A percentile compares a stretch with the other conserved stretches of the same genome.
phyloP scores from a whole-genome alignment of 2,797 vertebrate genomes.

The Sebastiscus albofasciatus region DNA sequence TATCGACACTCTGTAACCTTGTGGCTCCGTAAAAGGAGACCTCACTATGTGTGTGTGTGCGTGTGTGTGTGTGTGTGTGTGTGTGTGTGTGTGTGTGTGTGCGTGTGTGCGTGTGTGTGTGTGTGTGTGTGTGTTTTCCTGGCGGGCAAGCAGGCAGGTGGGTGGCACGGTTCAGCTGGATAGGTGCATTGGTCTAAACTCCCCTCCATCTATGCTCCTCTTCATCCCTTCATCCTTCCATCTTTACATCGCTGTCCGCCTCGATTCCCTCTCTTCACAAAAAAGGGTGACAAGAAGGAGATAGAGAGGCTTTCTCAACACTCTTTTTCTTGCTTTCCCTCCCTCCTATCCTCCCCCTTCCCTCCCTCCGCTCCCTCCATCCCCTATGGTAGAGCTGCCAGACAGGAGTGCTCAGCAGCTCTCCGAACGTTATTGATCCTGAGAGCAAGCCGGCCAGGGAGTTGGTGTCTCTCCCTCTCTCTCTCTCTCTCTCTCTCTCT shows the following conservation, averaged over 20 bases:
- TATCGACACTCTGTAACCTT: constrained; percentile 81
- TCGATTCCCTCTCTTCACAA: constrained; percentile 44
- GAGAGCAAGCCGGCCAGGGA: constrained; percentile 76
- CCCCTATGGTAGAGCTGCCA: constrained; percentile 77
- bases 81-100: constrained; percentile 35
- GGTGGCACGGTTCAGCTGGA: constrained; percentile 44
- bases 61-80: constrained; percentile 33
- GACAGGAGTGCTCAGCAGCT: constrained; percentile 82
- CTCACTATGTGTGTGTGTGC: constrained; percentile 30
- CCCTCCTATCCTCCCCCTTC: constrained; percentile 1
- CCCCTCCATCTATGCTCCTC: constrained; percentile 30
- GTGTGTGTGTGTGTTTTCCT: constrained; percentile 31
- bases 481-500: constrained; percentile 57
- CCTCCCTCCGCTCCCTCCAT: constrained; percentile 49
- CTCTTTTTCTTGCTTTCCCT: constrained; percentile 59
- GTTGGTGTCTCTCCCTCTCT: constrained; percentile 66
- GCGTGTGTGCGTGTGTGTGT: constrained; percentile 34
- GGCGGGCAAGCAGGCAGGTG: constrained; percentile 40
- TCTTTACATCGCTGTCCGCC: constrained; percentile 38
- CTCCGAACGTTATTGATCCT: constrained; percentile 85
- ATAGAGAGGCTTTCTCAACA: constrained; percentile 67
- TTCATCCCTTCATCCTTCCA: constrained; percentile 38
- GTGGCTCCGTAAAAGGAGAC: constrained; percentile 75
- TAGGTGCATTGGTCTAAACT: constrained; percentile 17
- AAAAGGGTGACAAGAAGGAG: constrained; percentile 70